Percentiles rank a stretch among this genome's conserved stretches.
These are phyloP conservation scores for Papilio protenor DNA, from an alignment of 2,888 invertebrate species.

Conservation along the genomic window DNA sequence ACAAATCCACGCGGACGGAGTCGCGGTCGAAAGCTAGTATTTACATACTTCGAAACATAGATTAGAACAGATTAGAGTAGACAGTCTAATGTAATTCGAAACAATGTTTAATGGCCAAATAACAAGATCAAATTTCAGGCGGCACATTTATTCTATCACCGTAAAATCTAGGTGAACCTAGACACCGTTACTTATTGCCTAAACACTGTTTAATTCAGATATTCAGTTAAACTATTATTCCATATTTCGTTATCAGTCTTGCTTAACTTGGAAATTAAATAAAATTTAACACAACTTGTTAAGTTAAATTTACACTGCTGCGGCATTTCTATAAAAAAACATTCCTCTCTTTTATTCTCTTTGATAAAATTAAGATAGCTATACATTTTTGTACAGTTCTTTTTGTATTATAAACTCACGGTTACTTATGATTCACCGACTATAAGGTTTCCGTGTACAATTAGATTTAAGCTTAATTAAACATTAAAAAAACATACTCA, in stretches of 20 bases:
- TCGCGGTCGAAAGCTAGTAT: too few species aligned
- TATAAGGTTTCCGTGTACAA: not conserved
- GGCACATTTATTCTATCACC: not conserved
- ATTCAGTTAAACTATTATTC: not conserved
- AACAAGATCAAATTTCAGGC: not conserved
- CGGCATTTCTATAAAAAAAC: not conserved
- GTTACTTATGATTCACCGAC: not conserved
- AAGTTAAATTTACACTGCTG: not conserved
- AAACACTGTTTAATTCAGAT: not conserved
- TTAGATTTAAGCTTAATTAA: constrained; percentile 5
- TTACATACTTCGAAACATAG: too few species aligned
- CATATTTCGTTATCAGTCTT: not conserved
- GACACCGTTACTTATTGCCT: not conserved
- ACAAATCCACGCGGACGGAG: too few species aligned
- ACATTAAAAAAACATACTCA: constrained; percentile 5
- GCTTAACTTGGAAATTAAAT: too few species aligned
- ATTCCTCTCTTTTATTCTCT: not conserved
- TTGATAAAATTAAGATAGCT: not conserved
- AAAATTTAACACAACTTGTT: not conserved
- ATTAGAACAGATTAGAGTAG: too few species aligned
- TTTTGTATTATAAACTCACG: not conserved
- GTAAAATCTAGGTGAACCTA: constrained; percentile 12
- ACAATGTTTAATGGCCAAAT: not conserved
- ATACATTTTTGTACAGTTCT: not conserved
- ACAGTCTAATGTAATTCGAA: too few species aligned